Conservation (phyloP, 92 coral and sea anemone species). For the Blastomussa wellsi region DNA sequence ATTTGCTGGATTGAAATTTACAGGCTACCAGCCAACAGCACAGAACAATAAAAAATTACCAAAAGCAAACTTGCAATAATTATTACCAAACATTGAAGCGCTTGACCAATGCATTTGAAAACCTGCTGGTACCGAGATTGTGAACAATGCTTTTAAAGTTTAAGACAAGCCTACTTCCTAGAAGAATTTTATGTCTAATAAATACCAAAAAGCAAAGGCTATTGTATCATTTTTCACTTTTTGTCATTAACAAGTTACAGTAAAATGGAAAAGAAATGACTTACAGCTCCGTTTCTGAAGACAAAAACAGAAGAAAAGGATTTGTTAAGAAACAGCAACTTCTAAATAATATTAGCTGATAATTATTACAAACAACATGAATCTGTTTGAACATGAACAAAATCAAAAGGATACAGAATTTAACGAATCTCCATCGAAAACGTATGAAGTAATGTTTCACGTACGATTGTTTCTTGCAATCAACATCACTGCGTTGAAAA, state of each 20-base stretch:
- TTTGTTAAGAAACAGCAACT: neutral
- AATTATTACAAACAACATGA: neutral
- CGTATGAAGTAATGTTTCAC: neutral
- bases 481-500: neutral
- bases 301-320: neutral
- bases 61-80: neutral
- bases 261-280: neutral
- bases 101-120: neutral
- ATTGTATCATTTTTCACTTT: neutral
- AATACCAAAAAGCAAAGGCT: neutral
- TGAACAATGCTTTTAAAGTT: neutral
- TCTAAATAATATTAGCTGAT: neutral
- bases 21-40: neutral
- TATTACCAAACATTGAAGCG: neutral
- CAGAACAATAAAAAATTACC: neutral
- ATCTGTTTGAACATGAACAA: conserved; percentile 23
- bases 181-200: neutral
- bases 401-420: neutral
- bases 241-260: neutral
- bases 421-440: neutral
- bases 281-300: neutral
- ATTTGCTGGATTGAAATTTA: neutral
- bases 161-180: neutral
- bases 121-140: neutral
- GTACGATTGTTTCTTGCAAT: conserved; percentile 3